phyloP scores from a whole-genome alignment of 35 echinoderm and acorn worm genomes.

The Ophioderma brevispina region DNA sequence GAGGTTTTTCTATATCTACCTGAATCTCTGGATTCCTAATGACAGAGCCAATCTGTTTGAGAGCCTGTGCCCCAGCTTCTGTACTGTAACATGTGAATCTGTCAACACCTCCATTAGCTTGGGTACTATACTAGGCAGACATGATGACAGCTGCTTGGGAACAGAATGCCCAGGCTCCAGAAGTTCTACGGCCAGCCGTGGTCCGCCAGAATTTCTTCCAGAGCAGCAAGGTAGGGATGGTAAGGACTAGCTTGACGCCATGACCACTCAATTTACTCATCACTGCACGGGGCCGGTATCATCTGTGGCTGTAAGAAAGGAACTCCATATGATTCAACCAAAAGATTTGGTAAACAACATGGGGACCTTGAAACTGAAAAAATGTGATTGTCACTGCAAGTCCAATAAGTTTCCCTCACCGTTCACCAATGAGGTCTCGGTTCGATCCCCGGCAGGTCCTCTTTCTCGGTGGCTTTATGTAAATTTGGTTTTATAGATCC shows the following conservation, averaged over 20 bases:
- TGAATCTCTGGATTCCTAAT: constrained; percentile 99
- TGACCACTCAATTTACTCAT: constrained; percentile 99
- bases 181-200: constrained; percentile 62
- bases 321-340: too few species aligned
- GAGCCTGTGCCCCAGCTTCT: constrained; percentile 92
- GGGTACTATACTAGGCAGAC: constrained; percentile 96
- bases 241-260: constrained; percentile 95
- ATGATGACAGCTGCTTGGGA: constrained; percentile 96
- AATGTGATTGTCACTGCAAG: too few species aligned
- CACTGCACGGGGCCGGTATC: constrained; percentile 92
- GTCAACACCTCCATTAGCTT: constrained; percentile 98
- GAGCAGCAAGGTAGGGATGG: constrained; percentile 87
- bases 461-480: too few species aligned
- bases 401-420: too few species aligned
- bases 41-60: constrained; percentile 95
- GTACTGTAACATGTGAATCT: constrained; percentile 96
- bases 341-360: too few species aligned
- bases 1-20: too few species aligned
- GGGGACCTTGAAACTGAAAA: too few species aligned
- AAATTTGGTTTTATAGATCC: too few species aligned
- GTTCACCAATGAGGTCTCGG: too few species aligned
- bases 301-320: constrained; percentile 80
- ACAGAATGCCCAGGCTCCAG: constrained; percentile 86
- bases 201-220: constrained; percentile 99
- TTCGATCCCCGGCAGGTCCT: too few species aligned